A percentile compares a stretch with the other conserved stretches of the same genome.
Evolutionary conservation across 1,140 invertebrate genomes (phyloP).

Genomic region (Coptotermes formosanus): DNA sequence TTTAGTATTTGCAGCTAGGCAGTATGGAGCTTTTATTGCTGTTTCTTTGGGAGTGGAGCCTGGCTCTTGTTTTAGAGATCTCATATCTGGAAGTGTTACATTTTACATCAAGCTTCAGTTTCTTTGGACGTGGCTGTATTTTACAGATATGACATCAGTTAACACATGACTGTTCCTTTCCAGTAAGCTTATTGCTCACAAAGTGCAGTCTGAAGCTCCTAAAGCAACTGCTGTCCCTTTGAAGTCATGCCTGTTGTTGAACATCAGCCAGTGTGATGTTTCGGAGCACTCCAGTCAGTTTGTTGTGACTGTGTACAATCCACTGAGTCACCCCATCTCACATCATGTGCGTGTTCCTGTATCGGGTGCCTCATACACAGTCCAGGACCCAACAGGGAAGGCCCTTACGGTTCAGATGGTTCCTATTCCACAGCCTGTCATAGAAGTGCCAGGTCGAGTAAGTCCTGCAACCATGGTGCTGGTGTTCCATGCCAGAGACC

Average conservation of each 20-base stretch:
- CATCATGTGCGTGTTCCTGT: slow-evolving; percentile 41
- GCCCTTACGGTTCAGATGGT: slow-evolving; percentile 55
- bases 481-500: slow-evolving; percentile 48
- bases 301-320: slow-evolving; percentile 52
- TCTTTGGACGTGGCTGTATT: no score
- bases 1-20: no score
- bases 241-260: slow-evolving; percentile 43
- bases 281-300: slow-evolving; percentile 49
- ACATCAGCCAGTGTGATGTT: slow-evolving; percentile 53
- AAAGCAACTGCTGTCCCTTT: neutral
- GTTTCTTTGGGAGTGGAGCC: no score
- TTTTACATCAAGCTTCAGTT: no score
- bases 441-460: slow-evolving; percentile 60
- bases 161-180: no score
- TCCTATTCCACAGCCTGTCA: slow-evolving; percentile 58
- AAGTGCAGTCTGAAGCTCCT: neutral
- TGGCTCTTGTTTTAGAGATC: no score
- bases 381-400: slow-evolving; percentile 40
- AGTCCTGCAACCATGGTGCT: slow-evolving; percentile 51
- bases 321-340: slow-evolving; percentile 43
- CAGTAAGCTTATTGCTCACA: no score
- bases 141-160: no score
- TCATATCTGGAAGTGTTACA: no score
- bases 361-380: slow-evolving; percentile 37
- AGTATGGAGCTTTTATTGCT: no score